A percentile compares a stretch with the other conserved stretches of the same genome.
Conservation (phyloP, 2,888 invertebrate species). For the Andrena trimmerana region DNA sequence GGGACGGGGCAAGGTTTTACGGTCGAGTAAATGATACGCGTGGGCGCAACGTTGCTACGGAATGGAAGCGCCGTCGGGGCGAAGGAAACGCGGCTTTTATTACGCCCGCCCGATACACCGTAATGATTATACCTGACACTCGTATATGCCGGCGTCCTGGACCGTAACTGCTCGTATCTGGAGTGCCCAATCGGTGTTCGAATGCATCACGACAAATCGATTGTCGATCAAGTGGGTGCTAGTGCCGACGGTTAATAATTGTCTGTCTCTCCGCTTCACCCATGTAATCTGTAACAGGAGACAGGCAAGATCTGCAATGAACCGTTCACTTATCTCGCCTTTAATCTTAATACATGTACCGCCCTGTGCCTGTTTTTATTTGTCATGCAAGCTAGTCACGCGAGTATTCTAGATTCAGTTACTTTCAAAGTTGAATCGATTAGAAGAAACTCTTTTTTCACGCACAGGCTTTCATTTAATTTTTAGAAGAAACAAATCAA, state of each 20-base stretch:
- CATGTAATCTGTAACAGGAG: slow-evolving; percentile 80
- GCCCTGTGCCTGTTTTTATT: no score
- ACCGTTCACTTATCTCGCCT: no score
- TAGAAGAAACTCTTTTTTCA: no score
- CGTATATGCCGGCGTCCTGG: slow-evolving; percentile 82
- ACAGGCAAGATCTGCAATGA: slow-evolving; percentile 5
- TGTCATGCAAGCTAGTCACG: no score
- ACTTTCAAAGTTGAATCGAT: no score
- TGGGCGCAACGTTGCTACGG: neutral
- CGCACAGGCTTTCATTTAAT: no score
- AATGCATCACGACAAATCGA: slow-evolving; percentile 82
- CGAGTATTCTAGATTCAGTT: no score
- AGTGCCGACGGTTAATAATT: slow-evolving; percentile 82
- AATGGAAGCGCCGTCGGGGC: neutral
- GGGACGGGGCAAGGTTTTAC: slow-evolving; percentile 6
- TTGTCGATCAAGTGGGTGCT: slow-evolving; percentile 83
- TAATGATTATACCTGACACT: slow-evolving; percentile 79
- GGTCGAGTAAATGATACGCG: slow-evolving; percentile 25
- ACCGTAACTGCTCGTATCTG: slow-evolving; percentile 80
- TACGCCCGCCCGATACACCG: neutral
- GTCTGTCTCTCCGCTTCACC: slow-evolving; percentile 82
- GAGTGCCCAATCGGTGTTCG: slow-evolving; percentile 82
- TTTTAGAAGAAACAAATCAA: no score
- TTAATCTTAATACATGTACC: no score
- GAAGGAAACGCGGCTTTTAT: slow-evolving; percentile 10